Percentiles rank a stretch among this genome's conserved stretches.
Conservation (phyloP, 2,113 vertebrate genomes). For the Malurus alboscapulatus region DNA sequence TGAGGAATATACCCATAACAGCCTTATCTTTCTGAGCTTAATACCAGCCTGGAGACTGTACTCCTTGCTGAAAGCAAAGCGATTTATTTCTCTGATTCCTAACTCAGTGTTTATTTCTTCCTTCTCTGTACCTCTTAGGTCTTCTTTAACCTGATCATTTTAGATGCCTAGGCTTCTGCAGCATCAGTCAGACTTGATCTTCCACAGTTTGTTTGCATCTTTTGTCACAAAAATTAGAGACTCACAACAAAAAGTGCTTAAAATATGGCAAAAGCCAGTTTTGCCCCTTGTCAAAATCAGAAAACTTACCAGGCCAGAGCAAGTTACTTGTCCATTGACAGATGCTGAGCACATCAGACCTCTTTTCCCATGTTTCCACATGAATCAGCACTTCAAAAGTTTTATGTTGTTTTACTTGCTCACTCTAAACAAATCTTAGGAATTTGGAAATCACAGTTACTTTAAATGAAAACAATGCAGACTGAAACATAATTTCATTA, state of each 20-base stretch:
- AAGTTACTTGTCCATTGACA: neutral
- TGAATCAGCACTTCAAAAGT: neutral
- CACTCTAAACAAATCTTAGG: neutral
- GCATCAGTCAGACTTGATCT: neutral
- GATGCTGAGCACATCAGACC: neutral
- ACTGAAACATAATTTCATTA: neutral
- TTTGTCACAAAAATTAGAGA: constrained; percentile 10
- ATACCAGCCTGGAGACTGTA: constrained; percentile 58
- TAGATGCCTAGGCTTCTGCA: neutral
- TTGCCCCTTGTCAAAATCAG: neutral
- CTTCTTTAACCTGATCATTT: constrained; percentile 34
- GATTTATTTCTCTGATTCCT: constrained; percentile 49
- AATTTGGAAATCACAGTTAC: neutral
- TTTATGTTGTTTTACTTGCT: neutral
- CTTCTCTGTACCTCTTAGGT: constrained; percentile 9
- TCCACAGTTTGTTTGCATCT: neutral
- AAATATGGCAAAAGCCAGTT: neutral
- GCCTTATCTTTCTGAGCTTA: constrained; percentile 61
- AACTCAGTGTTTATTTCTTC: constrained; percentile 44
- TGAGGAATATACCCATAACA: constrained; percentile 49
- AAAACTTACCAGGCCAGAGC: neutral
- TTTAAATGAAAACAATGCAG: neutral
- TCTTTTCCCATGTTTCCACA: neutral
- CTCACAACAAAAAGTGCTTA: neutral
- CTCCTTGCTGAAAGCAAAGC: constrained; percentile 62